Percentiles rank a stretch among this genome's conserved stretches.
Conservation (phyloP, 2,113 vertebrate species). For the Dendrocopos noguchii region DNA sequence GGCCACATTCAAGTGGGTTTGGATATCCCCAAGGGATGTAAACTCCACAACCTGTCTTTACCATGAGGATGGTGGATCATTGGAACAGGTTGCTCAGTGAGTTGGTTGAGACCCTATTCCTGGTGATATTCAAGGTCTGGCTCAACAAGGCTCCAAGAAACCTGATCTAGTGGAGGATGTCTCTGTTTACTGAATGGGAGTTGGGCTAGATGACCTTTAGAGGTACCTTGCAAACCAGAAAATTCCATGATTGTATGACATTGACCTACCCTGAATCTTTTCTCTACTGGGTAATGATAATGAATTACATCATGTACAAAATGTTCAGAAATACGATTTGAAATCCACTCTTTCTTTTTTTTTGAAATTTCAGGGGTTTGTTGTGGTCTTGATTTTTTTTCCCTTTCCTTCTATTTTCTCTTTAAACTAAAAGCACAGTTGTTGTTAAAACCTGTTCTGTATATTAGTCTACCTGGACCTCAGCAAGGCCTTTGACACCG, state of each 20-base stretch:
- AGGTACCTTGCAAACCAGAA: no score
- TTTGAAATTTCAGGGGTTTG: background rate
- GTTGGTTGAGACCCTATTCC: no score
- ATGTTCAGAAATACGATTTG: background rate
- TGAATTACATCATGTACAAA: background rate
- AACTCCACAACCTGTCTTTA: background rate
- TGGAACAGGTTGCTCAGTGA: no score
- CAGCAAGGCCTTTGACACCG: no score
- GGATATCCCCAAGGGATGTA: background rate
- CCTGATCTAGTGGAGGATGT: no score
- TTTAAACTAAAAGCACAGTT: background rate
- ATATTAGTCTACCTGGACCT: no score
- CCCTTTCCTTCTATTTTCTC: background rate
- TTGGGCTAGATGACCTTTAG: no score
- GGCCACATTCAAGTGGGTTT: accelerated
- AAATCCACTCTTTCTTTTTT: background rate
- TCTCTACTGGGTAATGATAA: background rate
- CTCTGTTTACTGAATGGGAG: no score
- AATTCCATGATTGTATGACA: background rate
- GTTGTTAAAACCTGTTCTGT: accelerated
- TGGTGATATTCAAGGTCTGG: no score
- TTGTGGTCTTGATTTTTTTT: background rate
- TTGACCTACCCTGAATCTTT: background rate
- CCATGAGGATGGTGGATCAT: no score
- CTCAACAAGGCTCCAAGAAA: no score